Evolutionary conservation across 30 jellyfish, hydroid and myxozoan genomes (phyloP), one percentile per base, ranked within the genome.

Genomic region (Clytia hemisphaerica): DNA sequence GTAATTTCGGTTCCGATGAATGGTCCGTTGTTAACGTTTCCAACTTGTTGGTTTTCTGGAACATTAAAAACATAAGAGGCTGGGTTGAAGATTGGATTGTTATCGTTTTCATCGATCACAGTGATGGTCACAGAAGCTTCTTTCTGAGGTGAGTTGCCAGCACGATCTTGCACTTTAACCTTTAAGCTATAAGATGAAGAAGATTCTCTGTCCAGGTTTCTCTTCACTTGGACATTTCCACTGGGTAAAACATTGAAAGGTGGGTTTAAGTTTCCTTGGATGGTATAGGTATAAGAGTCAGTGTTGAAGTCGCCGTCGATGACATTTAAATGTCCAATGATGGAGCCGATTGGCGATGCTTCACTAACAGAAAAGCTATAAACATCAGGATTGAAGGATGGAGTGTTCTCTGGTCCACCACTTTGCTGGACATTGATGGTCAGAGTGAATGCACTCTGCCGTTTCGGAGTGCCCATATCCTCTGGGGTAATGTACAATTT

Each of bases 81-180:
- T 30, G 62, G 72, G 37, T 30, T 48, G 71, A 88, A 88, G 28
- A 55, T 47, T 6, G 97, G 97, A 33, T 45, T 44, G 58, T 88
- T 88, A 63, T 88, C 97, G 58, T 88, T 88, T 6, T 49, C 47
- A 61, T 88, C 97, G 4, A 65, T 15, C 29, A 36, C 63, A 12
- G 12, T 24, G 34, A 65, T 36, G 3, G 12, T 40, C 4, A 32
- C 34, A 2, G 71, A 37, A 36, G 67, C 29, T 22, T 18, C 25
- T n/a, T 18, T 16, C 29, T 45, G 40, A 35, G 69, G 68, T 22
- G 25, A 25, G 38, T 65, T 34, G 73, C 50, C n/a, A n/a, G n/a
- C 45, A 28, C 76, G 48, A 49, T 69, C 81, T 7, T 25, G 54
- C 4, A 69, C 81, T 35, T 12, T 31, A 10, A 69, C 73, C 10